Conservation (phyloP, 2,888 invertebrate species). For the Drosophila cracens region DNA sequence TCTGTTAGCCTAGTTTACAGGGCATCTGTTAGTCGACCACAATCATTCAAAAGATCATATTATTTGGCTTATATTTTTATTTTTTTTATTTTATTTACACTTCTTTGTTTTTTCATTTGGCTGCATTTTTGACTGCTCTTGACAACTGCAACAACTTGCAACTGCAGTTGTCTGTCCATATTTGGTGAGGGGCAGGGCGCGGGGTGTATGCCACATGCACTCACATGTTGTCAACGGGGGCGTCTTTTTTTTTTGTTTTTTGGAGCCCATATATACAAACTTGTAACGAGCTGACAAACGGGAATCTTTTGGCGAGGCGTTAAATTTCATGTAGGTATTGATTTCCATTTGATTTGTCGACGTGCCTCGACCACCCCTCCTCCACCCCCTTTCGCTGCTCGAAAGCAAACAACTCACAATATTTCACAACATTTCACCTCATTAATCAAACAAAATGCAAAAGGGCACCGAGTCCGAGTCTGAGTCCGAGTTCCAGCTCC, state of each 20-base stretch:
- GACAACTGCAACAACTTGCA: conserved; percentile 51
- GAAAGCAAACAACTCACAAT: conserved; percentile 57
- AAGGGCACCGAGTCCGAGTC: conserved; percentile 15
- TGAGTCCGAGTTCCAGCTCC: conserved; percentile 4
- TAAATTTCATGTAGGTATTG: conserved; percentile 75
- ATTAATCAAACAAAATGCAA: conserved; percentile 81
- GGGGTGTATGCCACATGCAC: conserved; percentile 3
- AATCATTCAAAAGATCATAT: not conserved
- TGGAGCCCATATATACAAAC: conserved; percentile 15
- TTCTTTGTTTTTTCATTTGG: conserved; percentile 47
- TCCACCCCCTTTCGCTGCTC: not conserved
- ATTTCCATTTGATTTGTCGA: conserved; percentile 76
- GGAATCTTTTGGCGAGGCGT: conserved; percentile 57
- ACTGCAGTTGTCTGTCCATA: conserved; percentile 53
- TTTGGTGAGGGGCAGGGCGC: conserved; percentile 28
- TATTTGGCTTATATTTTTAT: conserved; percentile 16
- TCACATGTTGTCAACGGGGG: conserved; percentile 32
- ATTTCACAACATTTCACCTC: conserved; percentile 84
- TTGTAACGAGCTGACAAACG: conserved; percentile 43
- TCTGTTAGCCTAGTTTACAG: not conserved
- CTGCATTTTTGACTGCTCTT: conserved; percentile 58
- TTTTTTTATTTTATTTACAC: conserved; percentile 34
- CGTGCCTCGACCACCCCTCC: not conserved
- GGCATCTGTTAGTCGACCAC: conserved; percentile 11
- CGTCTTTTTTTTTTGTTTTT: conserved; percentile 17